These are phyloP conservation scores for Phymorhynchus buccinoides DNA, from an alignment of 1,140 invertebrate genomes.

Conservation along the genomic window DNA sequence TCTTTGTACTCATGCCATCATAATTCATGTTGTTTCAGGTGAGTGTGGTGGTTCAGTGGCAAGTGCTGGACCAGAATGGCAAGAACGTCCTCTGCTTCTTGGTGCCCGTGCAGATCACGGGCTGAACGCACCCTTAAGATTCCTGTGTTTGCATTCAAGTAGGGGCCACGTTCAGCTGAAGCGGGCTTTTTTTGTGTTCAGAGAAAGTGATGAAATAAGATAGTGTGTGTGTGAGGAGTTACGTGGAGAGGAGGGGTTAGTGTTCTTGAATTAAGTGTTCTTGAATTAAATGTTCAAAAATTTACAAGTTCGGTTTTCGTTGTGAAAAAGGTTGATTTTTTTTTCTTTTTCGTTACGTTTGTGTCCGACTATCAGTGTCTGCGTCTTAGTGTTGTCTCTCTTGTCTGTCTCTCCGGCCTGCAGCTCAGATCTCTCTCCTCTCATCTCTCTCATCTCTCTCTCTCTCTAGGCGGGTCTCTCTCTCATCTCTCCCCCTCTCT, in stretches of 20 bases:
- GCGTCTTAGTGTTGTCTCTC: background rate
- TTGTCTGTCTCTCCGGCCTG: background rate
- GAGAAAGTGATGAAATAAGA: too few species aligned
- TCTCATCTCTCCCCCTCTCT: background rate
- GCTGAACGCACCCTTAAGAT: background rate
- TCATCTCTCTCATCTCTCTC: background rate
- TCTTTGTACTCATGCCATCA: too few species aligned
- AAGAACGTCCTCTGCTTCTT: slow-evolving; percentile 48
- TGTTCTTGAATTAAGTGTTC: background rate
- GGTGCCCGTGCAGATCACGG: slow-evolving; percentile 44
- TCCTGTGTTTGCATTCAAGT: background rate
- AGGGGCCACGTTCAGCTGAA: too few species aligned
- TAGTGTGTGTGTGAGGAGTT: too few species aligned
- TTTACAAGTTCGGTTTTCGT: background rate
- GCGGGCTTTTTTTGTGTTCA: background rate
- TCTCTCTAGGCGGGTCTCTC: background rate
- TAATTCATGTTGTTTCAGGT: slow-evolving; percentile 46
- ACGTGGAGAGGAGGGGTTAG: background rate
- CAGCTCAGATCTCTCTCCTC: background rate
- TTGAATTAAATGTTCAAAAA: background rate
- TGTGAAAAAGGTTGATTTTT: background rate
- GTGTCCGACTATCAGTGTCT: background rate
- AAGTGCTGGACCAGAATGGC: slow-evolving; percentile 41
- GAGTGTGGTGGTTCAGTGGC: slow-evolving; percentile 50
- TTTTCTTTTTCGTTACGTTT: background rate